A percentile compares a stretch with the other conserved stretches of the same genome.
phyloP scores from a whole-genome alignment of 2,113 vertebrate species.

The Zapornia atra region DNA sequence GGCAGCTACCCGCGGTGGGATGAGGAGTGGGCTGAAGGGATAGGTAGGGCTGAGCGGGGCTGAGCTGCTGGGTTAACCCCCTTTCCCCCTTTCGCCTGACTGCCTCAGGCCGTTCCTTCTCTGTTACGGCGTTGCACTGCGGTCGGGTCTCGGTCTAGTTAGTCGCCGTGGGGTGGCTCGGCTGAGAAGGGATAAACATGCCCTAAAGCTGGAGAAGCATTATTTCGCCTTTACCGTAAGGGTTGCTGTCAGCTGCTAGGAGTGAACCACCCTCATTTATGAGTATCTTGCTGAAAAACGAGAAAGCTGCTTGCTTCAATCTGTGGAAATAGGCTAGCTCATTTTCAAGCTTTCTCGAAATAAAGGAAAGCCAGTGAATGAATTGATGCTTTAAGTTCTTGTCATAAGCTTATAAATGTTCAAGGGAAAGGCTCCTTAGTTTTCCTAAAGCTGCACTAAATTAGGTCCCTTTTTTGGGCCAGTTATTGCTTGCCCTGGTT shows the following conservation, averaged over 20 bases:
- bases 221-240: rapidly evolving
- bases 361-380: rapidly evolving
- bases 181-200: rapidly evolving
- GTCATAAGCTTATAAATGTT: rapidly evolving
- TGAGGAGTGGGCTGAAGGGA: rapidly evolving
- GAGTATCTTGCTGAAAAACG: rapidly evolving
- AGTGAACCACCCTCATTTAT: rapidly evolving
- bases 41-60: rapidly evolving
- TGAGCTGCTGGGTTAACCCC: rapidly evolving
- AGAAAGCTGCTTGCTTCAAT: rapidly evolving
- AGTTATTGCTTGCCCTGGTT: rapidly evolving
- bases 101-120: rapidly evolving
- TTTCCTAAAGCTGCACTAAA: background rate
- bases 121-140: rapidly evolving
- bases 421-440: rapidly evolving
- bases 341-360: rapidly evolving
- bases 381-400: rapidly evolving
- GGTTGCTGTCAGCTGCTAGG: rapidly evolving
- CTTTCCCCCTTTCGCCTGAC: too few relatives aligned
- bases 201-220: rapidly evolving
- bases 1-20: rapidly evolving
- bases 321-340: rapidly evolving
- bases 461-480: rapidly evolving
- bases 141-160: rapidly evolving
- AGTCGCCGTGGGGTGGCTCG: rapidly evolving